Evolutionary conservation across 2,888 invertebrate species (phyloP), one percentile per base, ranked within the genome.

Genomic region (Xestia rhomboidea): DNA sequence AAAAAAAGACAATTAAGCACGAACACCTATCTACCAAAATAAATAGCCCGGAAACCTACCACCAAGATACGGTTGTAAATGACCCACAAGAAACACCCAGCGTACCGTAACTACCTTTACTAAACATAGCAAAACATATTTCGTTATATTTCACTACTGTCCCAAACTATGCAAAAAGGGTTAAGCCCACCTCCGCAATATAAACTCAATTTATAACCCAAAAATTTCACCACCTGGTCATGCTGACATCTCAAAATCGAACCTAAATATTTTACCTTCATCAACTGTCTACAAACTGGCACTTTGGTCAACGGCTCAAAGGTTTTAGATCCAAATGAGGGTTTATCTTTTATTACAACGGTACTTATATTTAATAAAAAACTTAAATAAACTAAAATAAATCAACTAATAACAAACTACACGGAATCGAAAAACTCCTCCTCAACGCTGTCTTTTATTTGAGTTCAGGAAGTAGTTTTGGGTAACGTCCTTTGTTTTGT

Each of bases 181-280:
- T 62, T 79, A 44, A 79, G 11, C 27, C 44, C 27, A 46, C 34
- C 27, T 63, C 34, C 24, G 18, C 21, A 79, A 46, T 38, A 68
- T 24, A 54, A 67, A 60, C 70, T 41, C 66, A 72, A 66, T 82
- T 71, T 72, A 57, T 62, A 68, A 68, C 62, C 71, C 71, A 68
- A 82, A 67, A 67, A 62, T 49, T 38, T 82, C 24, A 62, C 21
- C 67, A 27, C 8, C 27, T 41, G 64, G 27, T 68, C 68, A 51
- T 54, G 62, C 83, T 82, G 62, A 71, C 62, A 10, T 41, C 21
- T 41, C 38, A 54, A 46, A 68, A 57, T 70, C n/a, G 24, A 18
- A 71, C 54, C 46, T 24, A 77, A 77, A 82, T 72, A 77, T 73
- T 78, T 73, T 68, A 68, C 79, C 79, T 81, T 51, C 60, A 83